Conservation (phyloP, 2,888 invertebrate species). For the Laothoe populi region DNA sequence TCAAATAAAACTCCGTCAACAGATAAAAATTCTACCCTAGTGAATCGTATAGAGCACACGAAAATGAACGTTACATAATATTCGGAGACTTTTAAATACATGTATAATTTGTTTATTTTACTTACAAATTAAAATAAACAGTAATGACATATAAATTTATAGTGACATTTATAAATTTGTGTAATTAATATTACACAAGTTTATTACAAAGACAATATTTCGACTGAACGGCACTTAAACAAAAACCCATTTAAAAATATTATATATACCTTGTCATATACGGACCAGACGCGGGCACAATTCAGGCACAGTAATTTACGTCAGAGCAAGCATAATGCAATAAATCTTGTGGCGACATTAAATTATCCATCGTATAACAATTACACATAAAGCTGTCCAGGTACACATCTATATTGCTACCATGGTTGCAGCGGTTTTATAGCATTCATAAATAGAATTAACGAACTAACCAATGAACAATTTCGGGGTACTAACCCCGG, state of each 20-base stretch:
- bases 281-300: neutral
- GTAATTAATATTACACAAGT: neutral
- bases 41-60: no score
- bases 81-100: no score
- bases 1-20: no score
- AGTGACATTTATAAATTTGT: neutral
- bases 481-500: slow-evolving; percentile 44
- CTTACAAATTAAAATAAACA: no score
- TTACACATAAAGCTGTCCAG: slow-evolving; percentile 54
- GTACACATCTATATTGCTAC: slow-evolving; percentile 45
- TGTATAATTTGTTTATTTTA: no score
- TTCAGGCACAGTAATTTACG: slow-evolving; percentile 33
- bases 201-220: slow-evolving; percentile 10
- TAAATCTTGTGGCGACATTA: slow-evolving; percentile 44
- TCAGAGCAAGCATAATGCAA: slow-evolving; percentile 39
- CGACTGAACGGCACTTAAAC: slow-evolving; percentile 3
- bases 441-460: slow-evolving; percentile 65
- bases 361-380: slow-evolving; percentile 45
- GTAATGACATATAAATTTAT: neutral
- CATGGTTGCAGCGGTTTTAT: slow-evolving; percentile 52
- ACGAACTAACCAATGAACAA: slow-evolving; percentile 55
- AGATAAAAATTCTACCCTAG: no score
- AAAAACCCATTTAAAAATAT: neutral
- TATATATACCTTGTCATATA: slow-evolving; percentile 21
- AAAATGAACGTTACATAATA: no score